Percentiles rank a stretch among this genome's conserved stretches.
These are phyloP conservation scores for Lagria hirta DNA, from an alignment of 2,888 invertebrate species.

Conservation along the genomic window DNA sequence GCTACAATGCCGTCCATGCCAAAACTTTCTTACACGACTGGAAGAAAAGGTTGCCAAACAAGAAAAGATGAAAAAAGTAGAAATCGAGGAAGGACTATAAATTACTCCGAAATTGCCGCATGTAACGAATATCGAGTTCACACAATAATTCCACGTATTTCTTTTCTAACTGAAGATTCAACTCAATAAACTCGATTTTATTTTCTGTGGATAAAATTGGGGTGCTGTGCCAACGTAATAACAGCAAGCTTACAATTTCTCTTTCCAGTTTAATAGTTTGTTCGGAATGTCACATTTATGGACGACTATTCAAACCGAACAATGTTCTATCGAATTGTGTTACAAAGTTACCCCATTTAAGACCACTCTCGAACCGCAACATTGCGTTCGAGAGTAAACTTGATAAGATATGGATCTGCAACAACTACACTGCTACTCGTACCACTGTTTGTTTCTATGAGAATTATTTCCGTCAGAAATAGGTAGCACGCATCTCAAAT, in stretches of 20 bases:
- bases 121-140: constrained; percentile 19
- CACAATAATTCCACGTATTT: constrained; percentile 16
- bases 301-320: constrained; percentile 24
- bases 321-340: constrained; percentile 25
- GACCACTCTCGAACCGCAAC: constrained; percentile 20
- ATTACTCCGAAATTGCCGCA: constrained; percentile 20
- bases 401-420: constrained; percentile 24
- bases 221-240: no score
- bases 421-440: constrained; percentile 7
- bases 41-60: constrained; percentile 25
- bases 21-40: constrained; percentile 23
- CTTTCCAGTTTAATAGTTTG: constrained; percentile 22
- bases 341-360: constrained; percentile 26
- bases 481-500: constrained; percentile 14
- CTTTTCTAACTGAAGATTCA: constrained; percentile 2
- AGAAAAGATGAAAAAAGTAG: constrained; percentile 25
- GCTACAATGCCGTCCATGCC: constrained; percentile 33
- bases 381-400: constrained; percentile 17
- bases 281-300: constrained; percentile 25
- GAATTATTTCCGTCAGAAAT: constrained; percentile 17
- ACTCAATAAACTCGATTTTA: constrained; percentile 15
- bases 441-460: constrained; percentile 6
- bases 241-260: constrained; percentile 7
- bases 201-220: constrained; percentile 8
- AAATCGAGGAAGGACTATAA: constrained; percentile 24